Evolutionary conservation across 2,888 invertebrate species (phyloP), one percentile per base, ranked within the genome.

Genomic region (Lasiommata megera): DNA sequence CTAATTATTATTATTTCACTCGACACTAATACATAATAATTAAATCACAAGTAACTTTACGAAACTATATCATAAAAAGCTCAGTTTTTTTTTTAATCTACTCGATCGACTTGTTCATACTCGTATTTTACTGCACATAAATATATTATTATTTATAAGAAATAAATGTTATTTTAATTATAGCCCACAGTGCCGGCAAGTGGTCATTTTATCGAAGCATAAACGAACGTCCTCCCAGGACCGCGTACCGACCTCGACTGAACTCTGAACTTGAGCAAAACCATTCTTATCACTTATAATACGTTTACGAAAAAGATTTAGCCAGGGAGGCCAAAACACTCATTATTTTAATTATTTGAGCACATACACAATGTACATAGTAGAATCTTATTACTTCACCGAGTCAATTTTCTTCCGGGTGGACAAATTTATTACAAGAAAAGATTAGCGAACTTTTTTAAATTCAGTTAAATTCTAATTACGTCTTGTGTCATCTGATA

Each of bases 191-290:
- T 31, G 16, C 14, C 11, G 12, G n/a, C 8, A 28, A 37, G 18
- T 28, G 12, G 11, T 44, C n/a, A 28, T 12, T 47, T 40, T 34
- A 12, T 11, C 28, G 51, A 9, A 51, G 37, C 16, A 37, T 29
- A 1, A 38, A 9, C 23, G 54, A 40, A 61, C 74, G 72, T 72
- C 68, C 62, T 40, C 50, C 50, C 67, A 54, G 56, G 23, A 56
- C 50, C 70, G 68, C 71, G 72, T 54, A 62, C 68, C 65, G 66
- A 63, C 53, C 62, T 64, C 53, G 46, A 73, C 74, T 73, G 69
- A 70, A 67, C 60, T 62, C 53, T 54, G 59, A 62, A 66, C 62
- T 61, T 60, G 50, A 48, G 18, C 29, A 56, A 34, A 53, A 36
- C 12, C 36, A n/a, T 51, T 38, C 34, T 60, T 60, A 60, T 56